Evolutionary conservation across 2,797 vertebrate species (phyloP).

Genomic region (Lutra lutra): DNA sequence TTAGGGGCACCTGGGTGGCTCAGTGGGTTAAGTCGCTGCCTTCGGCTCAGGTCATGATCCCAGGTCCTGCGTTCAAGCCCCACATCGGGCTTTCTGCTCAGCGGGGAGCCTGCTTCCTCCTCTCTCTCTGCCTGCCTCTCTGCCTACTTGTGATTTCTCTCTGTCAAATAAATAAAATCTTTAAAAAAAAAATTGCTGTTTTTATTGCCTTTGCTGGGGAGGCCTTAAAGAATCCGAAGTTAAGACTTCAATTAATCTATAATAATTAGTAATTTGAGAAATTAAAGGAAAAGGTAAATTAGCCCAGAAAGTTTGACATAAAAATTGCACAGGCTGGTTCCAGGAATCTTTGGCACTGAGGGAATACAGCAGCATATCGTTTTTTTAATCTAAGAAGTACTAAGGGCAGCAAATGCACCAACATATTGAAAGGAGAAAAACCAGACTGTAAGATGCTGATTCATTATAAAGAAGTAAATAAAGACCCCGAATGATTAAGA

Average conservation of each 20-base stretch:
- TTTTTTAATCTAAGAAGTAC: neutral
- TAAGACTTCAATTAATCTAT: neutral
- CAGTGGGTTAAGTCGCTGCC: no score
- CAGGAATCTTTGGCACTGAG: neutral
- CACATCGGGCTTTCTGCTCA: no score
- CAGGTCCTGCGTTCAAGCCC: no score
- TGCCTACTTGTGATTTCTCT: no score
- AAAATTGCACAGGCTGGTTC: neutral
- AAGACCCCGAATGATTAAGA: neutral
- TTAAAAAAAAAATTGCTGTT: neutral
- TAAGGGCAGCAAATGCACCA: neutral
- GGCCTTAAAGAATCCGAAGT: neutral
- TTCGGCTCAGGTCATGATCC: no score
- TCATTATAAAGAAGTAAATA: neutral
- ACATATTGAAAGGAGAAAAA: neutral
- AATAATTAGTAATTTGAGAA: constrained; percentile 20
- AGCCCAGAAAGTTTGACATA: neutral
- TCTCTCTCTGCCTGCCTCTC: no score
- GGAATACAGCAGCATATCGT: neutral
- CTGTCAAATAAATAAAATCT: no score
- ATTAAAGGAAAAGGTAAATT: neutral
- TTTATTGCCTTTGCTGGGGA: neutral
- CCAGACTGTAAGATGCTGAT: neutral
- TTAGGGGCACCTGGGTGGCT: no score
- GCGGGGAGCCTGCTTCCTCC: no score